Evolutionary conservation across 2,113 vertebrate genomes (phyloP).

Genomic region (Axis porcinus): DNA sequence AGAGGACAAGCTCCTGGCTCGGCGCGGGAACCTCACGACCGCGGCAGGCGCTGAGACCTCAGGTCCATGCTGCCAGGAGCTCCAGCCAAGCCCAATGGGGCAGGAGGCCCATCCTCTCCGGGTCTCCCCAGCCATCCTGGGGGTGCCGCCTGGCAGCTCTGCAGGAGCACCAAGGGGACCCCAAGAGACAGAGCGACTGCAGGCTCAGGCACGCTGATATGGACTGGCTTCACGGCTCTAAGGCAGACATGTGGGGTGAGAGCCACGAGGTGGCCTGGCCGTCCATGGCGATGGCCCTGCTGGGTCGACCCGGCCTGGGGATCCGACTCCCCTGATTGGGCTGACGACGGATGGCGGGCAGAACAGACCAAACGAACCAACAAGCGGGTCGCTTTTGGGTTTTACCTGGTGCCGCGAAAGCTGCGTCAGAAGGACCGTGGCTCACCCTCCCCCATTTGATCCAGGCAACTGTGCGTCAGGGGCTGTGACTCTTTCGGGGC

Average conservation of each 20-base stretch:
- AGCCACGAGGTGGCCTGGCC: not conserved
- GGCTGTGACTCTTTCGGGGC: not conserved
- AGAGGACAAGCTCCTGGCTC: not conserved
- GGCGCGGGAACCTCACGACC: accelerated
- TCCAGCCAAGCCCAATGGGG: accelerated
- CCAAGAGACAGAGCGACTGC: accelerated
- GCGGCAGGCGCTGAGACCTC: not conserved
- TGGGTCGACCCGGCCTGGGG: not conserved
- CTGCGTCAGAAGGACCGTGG: not conserved
- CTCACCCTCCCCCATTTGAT: not conserved
- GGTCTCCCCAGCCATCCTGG: not conserved
- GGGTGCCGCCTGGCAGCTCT: not conserved
- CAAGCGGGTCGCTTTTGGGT: accelerated
- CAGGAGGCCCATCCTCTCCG: too few relatives aligned
- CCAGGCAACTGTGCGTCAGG: not conserved
- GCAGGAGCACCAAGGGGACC: not conserved
- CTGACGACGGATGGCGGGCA: not conserved
- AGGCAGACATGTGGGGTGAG: too few relatives aligned
- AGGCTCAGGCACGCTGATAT: not conserved
- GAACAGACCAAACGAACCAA: not conserved
- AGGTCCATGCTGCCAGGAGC: not conserved
- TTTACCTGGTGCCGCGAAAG: not conserved
- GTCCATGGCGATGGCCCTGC: not conserved
- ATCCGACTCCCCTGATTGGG: not conserved
- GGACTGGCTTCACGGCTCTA: not conserved